Base-by-base conservation (phyloP, 2,797 vertebrate genomes). In the Helicolenus hilgendorfi region DNA sequence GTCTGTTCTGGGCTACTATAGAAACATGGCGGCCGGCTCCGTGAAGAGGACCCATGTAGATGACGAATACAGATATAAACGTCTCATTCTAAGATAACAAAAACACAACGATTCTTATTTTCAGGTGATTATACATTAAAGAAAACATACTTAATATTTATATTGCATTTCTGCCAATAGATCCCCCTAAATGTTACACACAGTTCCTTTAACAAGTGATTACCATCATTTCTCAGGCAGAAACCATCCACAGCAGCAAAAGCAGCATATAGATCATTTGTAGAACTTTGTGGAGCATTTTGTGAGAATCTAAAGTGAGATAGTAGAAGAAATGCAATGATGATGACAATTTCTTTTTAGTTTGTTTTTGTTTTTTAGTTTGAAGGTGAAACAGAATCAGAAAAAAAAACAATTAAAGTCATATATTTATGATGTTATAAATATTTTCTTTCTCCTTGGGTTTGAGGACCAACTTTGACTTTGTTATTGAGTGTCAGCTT, bases 231-330 rank as follows among this genome's bases (percentile, higher is more conserved):
- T 80, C 77, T 35, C 24, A 69, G 55, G 33, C 20, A 29, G 35
- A 58, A 70, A 58, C 35, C 31, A 11, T 22, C 62, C 26, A 74
- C 24, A 67, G 55, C 73, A 35, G 55, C 73, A 78, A 71, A n/a
- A 67, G 55, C 73, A 35, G 59, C 73, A 72, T 68, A 77, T 70
- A 65, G 7, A 79, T 73, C 11, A 3, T 63, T 60, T 60, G 11
- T 6, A 59, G 27, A 63, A 55, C n/a, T 49, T 79, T 29, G 11
- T 29, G 2, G 7, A 69, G 70, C 11, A 33, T 77, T 72, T 53
- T 14, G 22, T 67, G 20, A 29, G 13, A 55, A n/a, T 31, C 3
- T 59, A 13, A 11, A 2, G 11, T 14, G 53, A 18, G 13, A 41
- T 69, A 38, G 24, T 31, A 15, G 24, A 74, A 27, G 20, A 59